Evolutionary conservation across 2,888 invertebrate genomes (phyloP).

Genomic region (Protophormia terraenovae): DNA sequence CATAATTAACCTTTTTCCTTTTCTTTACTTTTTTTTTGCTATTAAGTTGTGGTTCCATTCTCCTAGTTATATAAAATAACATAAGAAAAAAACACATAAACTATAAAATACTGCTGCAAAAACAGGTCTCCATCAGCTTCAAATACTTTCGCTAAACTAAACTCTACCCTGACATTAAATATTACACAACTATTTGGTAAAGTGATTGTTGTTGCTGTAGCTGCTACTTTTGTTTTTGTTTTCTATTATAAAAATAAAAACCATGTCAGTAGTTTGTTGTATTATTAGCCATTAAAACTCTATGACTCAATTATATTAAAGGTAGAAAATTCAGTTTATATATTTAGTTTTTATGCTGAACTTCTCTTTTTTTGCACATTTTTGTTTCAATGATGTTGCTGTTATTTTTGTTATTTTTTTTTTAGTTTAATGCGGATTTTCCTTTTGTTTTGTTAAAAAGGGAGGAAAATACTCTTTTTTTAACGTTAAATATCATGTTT

Average conservation of each 20-base stretch:
- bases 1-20: slow-evolving; percentile 56
- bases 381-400: background rate
- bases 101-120: slow-evolving; percentile 17
- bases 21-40: background rate
- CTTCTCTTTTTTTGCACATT: background rate
- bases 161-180: slow-evolving; percentile 1
- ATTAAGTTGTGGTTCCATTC: background rate
- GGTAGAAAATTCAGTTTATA: slow-evolving; percentile 25
- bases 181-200: slow-evolving; percentile 7
- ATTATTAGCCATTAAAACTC: slow-evolving; percentile 58
- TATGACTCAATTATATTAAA: slow-evolving; percentile 60
- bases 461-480: slow-evolving; percentile 18
- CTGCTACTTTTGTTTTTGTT: slow-evolving; percentile 1
- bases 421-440: slow-evolving; percentile 51
- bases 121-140: background rate
- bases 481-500: slow-evolving; percentile 47
- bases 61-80: background rate
- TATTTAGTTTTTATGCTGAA: slow-evolving; percentile 4
- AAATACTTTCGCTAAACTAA: background rate
- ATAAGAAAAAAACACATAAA: slow-evolving; percentile 1
- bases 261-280: slow-evolving; percentile 57
- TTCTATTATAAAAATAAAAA: slow-evolving; percentile 3
- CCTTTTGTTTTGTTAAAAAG: background rate
- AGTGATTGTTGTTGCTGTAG: background rate
- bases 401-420: background rate